Evolutionary conservation across 2,797 vertebrate genomes (phyloP), one percentile per base, ranked within the genome.

Genomic region (Sebastes hubbsi): DNA sequence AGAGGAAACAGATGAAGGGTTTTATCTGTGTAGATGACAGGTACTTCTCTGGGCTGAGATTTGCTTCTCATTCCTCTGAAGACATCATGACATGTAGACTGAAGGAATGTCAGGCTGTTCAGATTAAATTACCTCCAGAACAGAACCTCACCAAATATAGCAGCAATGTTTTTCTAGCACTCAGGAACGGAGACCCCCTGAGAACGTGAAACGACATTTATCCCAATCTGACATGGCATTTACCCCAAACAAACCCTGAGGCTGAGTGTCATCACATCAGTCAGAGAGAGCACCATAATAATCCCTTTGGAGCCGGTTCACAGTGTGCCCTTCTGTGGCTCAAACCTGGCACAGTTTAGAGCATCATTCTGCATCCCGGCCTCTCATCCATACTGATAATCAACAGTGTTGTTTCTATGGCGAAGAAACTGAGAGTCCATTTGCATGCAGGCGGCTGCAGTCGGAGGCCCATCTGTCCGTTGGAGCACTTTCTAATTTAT

Each of bases 391-490:
- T 20, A 52, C 75, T 81, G 46, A 79, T 78, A 11, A 84, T 76
- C 65, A 62, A 34, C 55, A 36, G 29, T 13, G 20, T 27, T 20
- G 38, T 42, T 64, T 81, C 76, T 42, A 30, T 74, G 69, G 75
- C 20, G 14, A 30, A 52, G 63, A 71, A 71, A 56, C 73, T 16
- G 29, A 64, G 29, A 68, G 77, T 67, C 71, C 52, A 89, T 94
- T 93, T 89, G 87, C 89, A 94, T 93, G 87, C 91, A 83, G 87
- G 79, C 69, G 66, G 82, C 80, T 83, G 87, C 81, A 87, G 87
- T 89, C 64, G 7, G 75, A 84, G 74, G 81, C 88, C 93, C 95
- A 95, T 95, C 94, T 95, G 95, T 92, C 90, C 86, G 69, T 46
- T 84, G 83, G 87, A 92, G 83, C 65, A 5, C 74, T 80, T 87